These are phyloP conservation scores for Cremastobaeus sp. DNA, from an alignment of 2,888 invertebrate species.

Conservation along the genomic window DNA sequence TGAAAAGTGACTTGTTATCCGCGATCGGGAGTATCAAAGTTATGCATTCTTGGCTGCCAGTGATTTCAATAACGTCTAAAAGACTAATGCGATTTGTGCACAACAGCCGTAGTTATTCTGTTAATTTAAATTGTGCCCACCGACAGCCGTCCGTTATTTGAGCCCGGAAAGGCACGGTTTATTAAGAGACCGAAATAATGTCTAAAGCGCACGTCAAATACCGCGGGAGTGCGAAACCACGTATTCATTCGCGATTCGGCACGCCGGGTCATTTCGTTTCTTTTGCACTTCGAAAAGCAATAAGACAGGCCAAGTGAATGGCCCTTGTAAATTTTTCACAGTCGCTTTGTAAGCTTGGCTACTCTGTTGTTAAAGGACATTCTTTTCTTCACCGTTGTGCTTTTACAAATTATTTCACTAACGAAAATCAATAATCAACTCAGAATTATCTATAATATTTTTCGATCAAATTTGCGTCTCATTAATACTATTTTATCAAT, in stretches of 20 bases:
- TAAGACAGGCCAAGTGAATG: conserved; percentile 29
- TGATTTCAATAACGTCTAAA: conserved; percentile 31
- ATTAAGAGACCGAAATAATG: conserved; percentile 45
- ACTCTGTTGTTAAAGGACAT: conserved; percentile 19
- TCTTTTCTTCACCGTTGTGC: too few relatives aligned
- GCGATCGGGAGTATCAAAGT: conserved; percentile 11
- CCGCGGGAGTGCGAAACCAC: conserved; percentile 11
- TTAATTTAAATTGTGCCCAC: conserved; percentile 40
- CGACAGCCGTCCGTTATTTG: conserved; percentile 33
- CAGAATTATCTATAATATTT: too few relatives aligned
- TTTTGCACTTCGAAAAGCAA: conserved; percentile 17
- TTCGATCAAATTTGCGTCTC: too few relatives aligned
- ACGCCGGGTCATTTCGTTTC: conserved; percentile 5
- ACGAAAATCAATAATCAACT: too few relatives aligned
- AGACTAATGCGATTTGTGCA: conserved; percentile 31
- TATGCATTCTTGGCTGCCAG: conserved; percentile 16
- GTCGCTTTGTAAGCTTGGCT: conserved; percentile 17
- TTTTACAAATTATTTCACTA: too few relatives aligned
- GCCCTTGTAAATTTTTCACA: conserved; percentile 39
- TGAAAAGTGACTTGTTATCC: conserved; percentile 39
- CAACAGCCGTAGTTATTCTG: conserved; percentile 33
- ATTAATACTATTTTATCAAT: too few relatives aligned
- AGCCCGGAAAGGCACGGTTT: conserved; percentile 32
- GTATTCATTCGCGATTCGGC: conserved; percentile 22
- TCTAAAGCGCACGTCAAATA: conserved; percentile 23